Conservation (phyloP, 2,797 vertebrate genomes). For the Antrozous pallidus region DNA sequence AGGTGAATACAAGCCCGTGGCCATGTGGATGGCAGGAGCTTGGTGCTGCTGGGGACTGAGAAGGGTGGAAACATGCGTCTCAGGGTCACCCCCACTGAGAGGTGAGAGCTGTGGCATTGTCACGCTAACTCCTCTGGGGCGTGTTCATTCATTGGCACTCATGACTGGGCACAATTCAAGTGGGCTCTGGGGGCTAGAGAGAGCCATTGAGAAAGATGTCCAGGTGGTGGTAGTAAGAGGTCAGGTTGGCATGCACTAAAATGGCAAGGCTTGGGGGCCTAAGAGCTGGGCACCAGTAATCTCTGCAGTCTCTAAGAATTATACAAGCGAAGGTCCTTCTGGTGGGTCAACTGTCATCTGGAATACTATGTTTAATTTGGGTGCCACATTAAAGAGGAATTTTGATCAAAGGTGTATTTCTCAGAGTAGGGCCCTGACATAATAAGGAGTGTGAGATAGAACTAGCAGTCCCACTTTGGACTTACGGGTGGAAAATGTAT, state of each 20-base stretch:
- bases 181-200: background rate
- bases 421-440: background rate
- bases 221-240: no score
- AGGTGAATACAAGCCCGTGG: no score
- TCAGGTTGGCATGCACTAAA: background rate
- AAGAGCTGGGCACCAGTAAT: background rate
- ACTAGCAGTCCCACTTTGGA: background rate
- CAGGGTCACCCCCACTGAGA: background rate
- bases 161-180: background rate
- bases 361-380: background rate
- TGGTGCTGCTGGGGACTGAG: background rate
- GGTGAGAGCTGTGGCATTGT: background rate
- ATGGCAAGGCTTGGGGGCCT: background rate
- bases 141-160: background rate
- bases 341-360: background rate
- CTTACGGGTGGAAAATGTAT: background rate
- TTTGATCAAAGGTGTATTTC: background rate
- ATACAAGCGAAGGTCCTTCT: fast-evolving
- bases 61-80: fast-evolving
- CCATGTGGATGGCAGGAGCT: background rate
- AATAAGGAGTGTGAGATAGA: background rate
- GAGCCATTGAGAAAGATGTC: background rate
- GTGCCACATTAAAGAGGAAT: background rate
- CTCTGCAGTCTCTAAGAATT: background rate
- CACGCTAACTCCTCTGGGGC: no score